Evolutionary conservation across 2,888 invertebrate genomes (phyloP), one percentile per base, ranked within the genome.

Genomic region (Hylaea fasciaria): DNA sequence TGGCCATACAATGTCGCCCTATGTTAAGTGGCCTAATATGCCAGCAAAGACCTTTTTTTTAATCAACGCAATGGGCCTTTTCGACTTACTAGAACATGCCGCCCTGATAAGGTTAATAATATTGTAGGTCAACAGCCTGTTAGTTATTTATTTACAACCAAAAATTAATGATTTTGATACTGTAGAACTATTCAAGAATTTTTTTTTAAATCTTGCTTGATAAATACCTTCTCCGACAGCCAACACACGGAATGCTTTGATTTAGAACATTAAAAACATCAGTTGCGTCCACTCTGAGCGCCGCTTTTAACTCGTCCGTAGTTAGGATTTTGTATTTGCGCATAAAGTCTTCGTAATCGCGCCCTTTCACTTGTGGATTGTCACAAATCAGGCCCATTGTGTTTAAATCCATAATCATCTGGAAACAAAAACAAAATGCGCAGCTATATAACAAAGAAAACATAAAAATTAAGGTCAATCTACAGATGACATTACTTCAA

Each of bases 371-470:
- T 86, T 91, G 94, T 56, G 96, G 95, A 86, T 95, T 95, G 86
- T 97, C 97, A 89, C 96, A 96, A 72, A 97, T 95, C 65, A 97
- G 93, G 75, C 97, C 97, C 86, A 96, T 95, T 78, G 95, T 95
- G 85, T 95, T 96, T 80, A 98, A 94, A 92, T 98, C 98, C 96
- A 98, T 97, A 72, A 98, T 95, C 96, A 98, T 96, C 98, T 98
- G 87, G 86, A 86, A 62, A 79, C 66, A 87, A 80, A 74, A 79
- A 77, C 67, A 77, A 73, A 70, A 68, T 65, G 70, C 44, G 65
- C 69, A 65, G 67, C 60, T 64, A 65, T 73, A 76, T 71, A 83
- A 87, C 87, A 87, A 88, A 87, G 85, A 78, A 74, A 78, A 77
- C 72, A 17, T 35, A 74, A 71, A 83, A 83, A 90, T 84, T 92